Evolutionary conservation across 2,797 vertebrate genomes (phyloP).

Genomic region (Acipenser oxyrinchus): DNA sequence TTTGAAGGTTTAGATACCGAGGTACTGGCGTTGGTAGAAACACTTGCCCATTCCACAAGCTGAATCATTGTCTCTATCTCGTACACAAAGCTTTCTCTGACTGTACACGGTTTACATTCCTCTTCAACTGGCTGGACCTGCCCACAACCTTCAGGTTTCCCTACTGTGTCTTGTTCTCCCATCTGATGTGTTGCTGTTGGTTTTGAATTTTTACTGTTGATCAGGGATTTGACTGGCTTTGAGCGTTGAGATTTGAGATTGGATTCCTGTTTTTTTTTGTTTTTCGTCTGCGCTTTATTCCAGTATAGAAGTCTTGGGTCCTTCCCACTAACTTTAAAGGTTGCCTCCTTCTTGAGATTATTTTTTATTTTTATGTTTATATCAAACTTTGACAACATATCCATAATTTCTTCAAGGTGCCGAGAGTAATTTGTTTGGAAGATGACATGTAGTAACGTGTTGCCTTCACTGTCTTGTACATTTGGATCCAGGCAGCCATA

Average conservation of each 20-base stretch:
- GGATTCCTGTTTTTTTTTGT: constrained; percentile 36
- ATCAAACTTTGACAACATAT: constrained; percentile 54
- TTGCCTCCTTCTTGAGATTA: constrained; percentile 49
- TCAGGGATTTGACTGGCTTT: constrained; percentile 25
- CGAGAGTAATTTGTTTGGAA: constrained; percentile 44
- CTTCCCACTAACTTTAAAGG: constrained; percentile 51
- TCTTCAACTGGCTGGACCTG: constrained; percentile 16
- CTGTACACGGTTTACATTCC: constrained; percentile 29
- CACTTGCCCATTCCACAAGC: constrained; percentile 24
- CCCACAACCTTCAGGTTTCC: neutral
- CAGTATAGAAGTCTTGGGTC: constrained; percentile 48
- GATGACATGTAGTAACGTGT: constrained; percentile 62
- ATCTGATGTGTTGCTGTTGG: constrained; percentile 21
- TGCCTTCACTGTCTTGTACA: constrained; percentile 47
- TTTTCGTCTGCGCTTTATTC: constrained; percentile 43
- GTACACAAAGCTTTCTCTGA: constrained; percentile 43
- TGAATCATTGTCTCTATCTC: constrained; percentile 51
- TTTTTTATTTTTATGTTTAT: constrained; percentile 60
- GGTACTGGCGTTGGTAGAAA: constrained; percentile 23
- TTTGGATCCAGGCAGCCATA: constrained; percentile 58
- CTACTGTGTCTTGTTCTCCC: neutral
- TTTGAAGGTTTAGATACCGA: constrained; percentile 13
- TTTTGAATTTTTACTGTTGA: constrained; percentile 28
- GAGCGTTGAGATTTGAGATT: constrained; percentile 19
- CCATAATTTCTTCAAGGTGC: constrained; percentile 43